Conservation (phyloP, 2,888 invertebrate genomes). For the Parascotia fuliginaria region DNA sequence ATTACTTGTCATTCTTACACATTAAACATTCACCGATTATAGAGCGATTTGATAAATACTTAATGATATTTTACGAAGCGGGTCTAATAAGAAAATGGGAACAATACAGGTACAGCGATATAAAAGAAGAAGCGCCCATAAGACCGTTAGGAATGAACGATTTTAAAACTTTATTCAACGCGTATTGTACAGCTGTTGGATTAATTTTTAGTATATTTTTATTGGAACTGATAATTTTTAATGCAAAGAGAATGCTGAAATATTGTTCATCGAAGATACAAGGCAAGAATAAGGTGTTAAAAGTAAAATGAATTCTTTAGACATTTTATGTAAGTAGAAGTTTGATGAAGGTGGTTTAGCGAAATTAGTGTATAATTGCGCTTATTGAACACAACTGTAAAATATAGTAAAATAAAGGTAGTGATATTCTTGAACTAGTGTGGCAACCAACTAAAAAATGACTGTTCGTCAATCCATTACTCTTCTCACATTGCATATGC, state of each 20-base stretch:
- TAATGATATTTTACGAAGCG: constrained; percentile 66
- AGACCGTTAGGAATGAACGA: constrained; percentile 65
- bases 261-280: background rate
- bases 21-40: constrained; percentile 68
- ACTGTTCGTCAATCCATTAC: too few relatives aligned
- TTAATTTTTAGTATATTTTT: constrained; percentile 57
- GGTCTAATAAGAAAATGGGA: constrained; percentile 79
- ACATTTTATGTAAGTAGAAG: too few relatives aligned
- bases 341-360: too few relatives aligned
- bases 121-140: constrained; percentile 65
- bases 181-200: constrained; percentile 49
- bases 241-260: constrained; percentile 15
- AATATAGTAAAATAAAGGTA: too few relatives aligned
- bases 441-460: too few relatives aligned
- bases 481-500: too few relatives aligned
- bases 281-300: background rate
- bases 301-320: background rate
- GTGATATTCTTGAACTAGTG: too few relatives aligned
- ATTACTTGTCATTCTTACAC: constrained; percentile 67
- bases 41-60: constrained; percentile 58
- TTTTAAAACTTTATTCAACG: constrained; percentile 64
- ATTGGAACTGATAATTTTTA: constrained; percentile 55
- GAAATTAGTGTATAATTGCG: too few relatives aligned
- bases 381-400: too few relatives aligned
- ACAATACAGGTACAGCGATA: constrained; percentile 64